Evolutionary conservation across 2,797 vertebrate genomes (phyloP), one percentile per base, ranked within the genome.

Genomic region (Saxicola maurus): DNA sequence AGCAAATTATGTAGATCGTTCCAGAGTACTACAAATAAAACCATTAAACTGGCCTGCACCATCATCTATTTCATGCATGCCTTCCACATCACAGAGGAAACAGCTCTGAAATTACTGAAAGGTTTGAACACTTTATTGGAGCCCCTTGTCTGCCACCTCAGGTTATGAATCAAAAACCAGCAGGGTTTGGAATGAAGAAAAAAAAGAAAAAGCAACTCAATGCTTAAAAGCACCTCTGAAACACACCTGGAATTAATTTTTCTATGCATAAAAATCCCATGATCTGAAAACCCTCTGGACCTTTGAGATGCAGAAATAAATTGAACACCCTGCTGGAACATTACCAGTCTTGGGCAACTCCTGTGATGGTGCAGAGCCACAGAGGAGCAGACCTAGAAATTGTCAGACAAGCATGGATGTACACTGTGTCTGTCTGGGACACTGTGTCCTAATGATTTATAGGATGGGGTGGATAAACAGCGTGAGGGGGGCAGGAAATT

Each of bases 151-250:
- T 88, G 72, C 21, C 75, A 76, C 27, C 19, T 62, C 13, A 72
- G 28, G 21, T 53, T 66, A 64, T 52, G 30, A 92, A 83, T 87
- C 27, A 90, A 76, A 89, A 87, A 57, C 28, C 43, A 75, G 13
- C 60, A 64, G 25, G 5, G 14, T 17, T 82, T 6, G 11, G 43
- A 12, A 52, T 42, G 5, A 46, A 55, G 28, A 16, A 59, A 43
- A 53, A 73, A 18, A 42, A 0, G 59, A 38, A 0, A 69, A 42
- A 46, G 19, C 46, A 55, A 65, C 17, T 23, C 33, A 25, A 12
- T 48, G n/a, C n/a, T 86, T 84, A 86, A 85, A 85, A 81, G 31
- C 37, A 62, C 23, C 24, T 68, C 67, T 66, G 31, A 85, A 91
- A 80, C 28, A 53, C 21, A 67, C 16, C 8, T 48, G 27, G 55